A percentile compares a stretch with the other conserved stretches of the same genome.
These are phyloP conservation scores for Tipula lateralis DNA, from an alignment of 2,888 invertebrate species.

Conservation along the genomic window DNA sequence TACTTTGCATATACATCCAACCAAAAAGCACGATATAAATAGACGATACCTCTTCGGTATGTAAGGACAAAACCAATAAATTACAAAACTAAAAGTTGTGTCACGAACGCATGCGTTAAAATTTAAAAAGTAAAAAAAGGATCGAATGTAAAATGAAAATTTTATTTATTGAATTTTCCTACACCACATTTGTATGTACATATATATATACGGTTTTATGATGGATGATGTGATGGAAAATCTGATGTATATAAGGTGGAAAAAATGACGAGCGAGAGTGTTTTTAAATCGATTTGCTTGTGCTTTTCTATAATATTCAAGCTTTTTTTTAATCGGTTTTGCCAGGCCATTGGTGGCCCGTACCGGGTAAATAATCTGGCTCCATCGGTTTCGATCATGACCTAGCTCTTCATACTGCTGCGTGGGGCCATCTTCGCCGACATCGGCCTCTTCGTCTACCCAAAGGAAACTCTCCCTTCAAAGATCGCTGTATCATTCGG, in stretches of 20 bases:
- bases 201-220: not conserved
- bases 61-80: not conserved
- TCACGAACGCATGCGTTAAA: slow-evolving; percentile 6
- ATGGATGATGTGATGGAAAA: not conserved
- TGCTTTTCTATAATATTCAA: no score
- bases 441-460: no score
- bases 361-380: no score
- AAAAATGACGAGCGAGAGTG: not conserved
- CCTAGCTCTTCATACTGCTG: no score
- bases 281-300: not conserved
- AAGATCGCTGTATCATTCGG: no score
- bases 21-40: not conserved
- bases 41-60: not conserved
- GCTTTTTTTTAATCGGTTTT: no score
- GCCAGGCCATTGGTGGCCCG: no score
- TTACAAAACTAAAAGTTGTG: not conserved
- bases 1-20: not conserved
- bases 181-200: not conserved
- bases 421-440: no score
- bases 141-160: not conserved
- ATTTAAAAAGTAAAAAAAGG: not conserved
- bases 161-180: slow-evolving; percentile 6
- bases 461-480: no score
- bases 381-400: no score
- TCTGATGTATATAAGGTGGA: not conserved